Base-by-base conservation (phyloP, 2,797 vertebrate species). In the Odontamblyopus rebecca region DNA sequence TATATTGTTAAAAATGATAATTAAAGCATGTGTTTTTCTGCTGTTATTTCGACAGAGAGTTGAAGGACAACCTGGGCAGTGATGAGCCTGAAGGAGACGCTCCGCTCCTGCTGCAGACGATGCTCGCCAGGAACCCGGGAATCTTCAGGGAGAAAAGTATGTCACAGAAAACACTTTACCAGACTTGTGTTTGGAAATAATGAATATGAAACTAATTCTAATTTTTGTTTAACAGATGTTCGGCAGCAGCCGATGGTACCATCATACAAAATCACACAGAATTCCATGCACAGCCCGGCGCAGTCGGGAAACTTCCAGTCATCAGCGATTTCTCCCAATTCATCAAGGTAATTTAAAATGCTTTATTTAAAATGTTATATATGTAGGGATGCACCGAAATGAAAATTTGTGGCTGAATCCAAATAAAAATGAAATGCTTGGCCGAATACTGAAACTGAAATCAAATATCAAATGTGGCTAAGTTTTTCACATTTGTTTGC, bases 101-200 rank as follows among this genome's bases (percentile, higher is more conserved):
- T 78, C 97, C 97, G 72, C 95, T 97, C 87, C 94, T 99, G 93
- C 93, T 99, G 89, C 97, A 98, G 94, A 95, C 97, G 78, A 90
- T 98, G 87, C 90, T 99, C 95, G 95, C 97, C 94, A 96, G 97
- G 92, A 98, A 97, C 95, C 97, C 97, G 90, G 97, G 96, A 83
- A 96, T 99, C 92, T 98, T 99, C 96, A 98, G 97, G 95, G 97
- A 98, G 94, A 98, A 98, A 96, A 98, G 96, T 93, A 95, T 89
- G 91, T 30, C 12, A 3, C 32, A 8, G 19, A 69, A 19, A 61
- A 0, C 1, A 8, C 12, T 29, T 15, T 15, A 11, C 8, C 23
- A 29, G 57, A 29, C 6, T 7, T 15, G 57, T 1, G 27, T 32
- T 18, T 30, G 13, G 56, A 54, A 12, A 57, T 57, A 1, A 48